These are phyloP conservation scores for Hymenochirus boettgeri DNA, from an alignment of 2,113 vertebrate species.

Conservation along the genomic window DNA sequence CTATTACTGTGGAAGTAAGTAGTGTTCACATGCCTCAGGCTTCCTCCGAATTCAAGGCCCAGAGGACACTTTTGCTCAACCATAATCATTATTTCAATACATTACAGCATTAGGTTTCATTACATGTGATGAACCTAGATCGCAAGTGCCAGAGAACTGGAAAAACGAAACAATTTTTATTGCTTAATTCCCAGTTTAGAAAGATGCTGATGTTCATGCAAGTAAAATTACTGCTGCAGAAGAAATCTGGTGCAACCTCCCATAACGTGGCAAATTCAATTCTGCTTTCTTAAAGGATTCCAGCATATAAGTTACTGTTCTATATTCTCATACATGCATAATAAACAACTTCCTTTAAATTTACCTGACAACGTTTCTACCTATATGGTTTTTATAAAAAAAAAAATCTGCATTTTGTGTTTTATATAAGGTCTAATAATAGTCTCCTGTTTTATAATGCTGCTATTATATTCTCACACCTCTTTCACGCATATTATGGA, in stretches of 20 bases:
- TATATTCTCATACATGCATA: too few relatives aligned
- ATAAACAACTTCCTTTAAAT: too few relatives aligned
- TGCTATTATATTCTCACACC: too few relatives aligned
- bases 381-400: too few relatives aligned
- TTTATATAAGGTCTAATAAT: too few relatives aligned
- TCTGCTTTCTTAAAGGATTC: conserved; percentile 6
- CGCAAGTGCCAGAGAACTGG: conserved; percentile 31
- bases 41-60: conserved; percentile 35
- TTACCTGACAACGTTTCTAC: too few relatives aligned
- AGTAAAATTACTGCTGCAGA: conserved; percentile 29
- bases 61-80: conserved; percentile 37
- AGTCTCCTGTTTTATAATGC: too few relatives aligned
- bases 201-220: conserved; percentile 37
- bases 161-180: conserved; percentile 38
- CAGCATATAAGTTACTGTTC: too few relatives aligned
- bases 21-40: conserved; percentile 15
- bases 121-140: conserved; percentile 38
- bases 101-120: conserved; percentile 42
- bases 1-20: conserved; percentile 35
- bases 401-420: too few relatives aligned
- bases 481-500: too few relatives aligned
- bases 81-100: conserved; percentile 42
- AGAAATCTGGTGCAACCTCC: conserved; percentile 16
- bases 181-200: conserved; percentile 34
- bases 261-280: conserved; percentile 10